Evolutionary conservation across 1,140 invertebrate species (phyloP).

Genomic region (Musca vetustissima): DNA sequence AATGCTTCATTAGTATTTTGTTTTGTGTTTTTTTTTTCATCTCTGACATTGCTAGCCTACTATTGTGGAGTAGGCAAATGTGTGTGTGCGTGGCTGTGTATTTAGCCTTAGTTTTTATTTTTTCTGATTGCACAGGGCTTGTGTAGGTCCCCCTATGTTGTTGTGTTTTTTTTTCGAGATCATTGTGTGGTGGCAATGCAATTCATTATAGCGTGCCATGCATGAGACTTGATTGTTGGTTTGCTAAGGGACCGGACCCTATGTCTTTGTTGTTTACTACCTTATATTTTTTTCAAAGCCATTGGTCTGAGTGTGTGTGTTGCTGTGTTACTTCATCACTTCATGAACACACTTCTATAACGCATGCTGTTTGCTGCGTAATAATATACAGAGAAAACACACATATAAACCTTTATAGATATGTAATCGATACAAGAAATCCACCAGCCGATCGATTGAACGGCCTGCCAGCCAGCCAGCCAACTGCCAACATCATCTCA

Average conservation of each 20-base stretch:
- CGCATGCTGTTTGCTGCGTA: constrained; percentile 21
- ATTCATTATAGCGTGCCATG: constrained; percentile 22
- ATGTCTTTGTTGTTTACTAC: background rate
- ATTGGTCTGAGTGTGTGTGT: background rate
- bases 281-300: background rate
- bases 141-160: background rate
- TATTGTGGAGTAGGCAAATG: too few relatives aligned
- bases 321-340: background rate
- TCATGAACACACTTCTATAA: constrained; percentile 18
- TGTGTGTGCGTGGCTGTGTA: too few relatives aligned
- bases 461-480: background rate
- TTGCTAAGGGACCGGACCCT: background rate
- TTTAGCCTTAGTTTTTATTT: background rate
- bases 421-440: constrained; percentile 20
- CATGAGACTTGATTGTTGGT: constrained; percentile 1
- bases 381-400: background rate
- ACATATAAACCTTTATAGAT: constrained; percentile 4
- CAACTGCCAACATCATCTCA: background rate
- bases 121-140: background rate
- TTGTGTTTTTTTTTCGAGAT: constrained; percentile 1
- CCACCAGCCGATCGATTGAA: too few relatives aligned
- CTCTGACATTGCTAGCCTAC: background rate
- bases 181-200: constrained; percentile 20
- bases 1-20: constrained; percentile 21
- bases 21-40: background rate